A percentile compares a stretch with the other conserved stretches of the same genome.
Conservation (phyloP, 2,797 vertebrate species). For the Tympanoctomys barrerae region DNA sequence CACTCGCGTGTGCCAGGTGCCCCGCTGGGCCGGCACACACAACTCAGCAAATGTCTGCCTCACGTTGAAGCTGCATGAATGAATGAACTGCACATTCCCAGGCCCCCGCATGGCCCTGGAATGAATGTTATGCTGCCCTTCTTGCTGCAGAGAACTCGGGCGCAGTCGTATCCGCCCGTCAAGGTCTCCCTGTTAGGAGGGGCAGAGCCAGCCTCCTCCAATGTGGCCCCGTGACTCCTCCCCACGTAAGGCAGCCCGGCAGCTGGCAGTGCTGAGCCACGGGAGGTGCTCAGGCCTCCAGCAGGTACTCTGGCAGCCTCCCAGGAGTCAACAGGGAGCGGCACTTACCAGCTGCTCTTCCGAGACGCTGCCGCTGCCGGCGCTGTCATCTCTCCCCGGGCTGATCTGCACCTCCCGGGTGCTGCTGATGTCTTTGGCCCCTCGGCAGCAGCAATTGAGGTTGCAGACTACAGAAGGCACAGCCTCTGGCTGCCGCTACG, state of each 20-base stretch:
- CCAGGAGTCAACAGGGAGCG: background rate
- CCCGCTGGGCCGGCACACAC: background rate
- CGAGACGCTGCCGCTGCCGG: background rate
- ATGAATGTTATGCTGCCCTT: background rate
- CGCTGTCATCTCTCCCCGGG: background rate
- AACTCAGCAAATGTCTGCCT: background rate
- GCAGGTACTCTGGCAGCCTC: background rate
- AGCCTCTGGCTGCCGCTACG: background rate
- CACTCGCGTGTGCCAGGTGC: background rate
- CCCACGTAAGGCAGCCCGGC: background rate
- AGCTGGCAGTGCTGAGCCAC: background rate
- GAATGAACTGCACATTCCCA: background rate
- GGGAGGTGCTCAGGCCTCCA: background rate
- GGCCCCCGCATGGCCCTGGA: background rate
- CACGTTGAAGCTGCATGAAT: background rate
- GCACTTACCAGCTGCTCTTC: conserved; percentile 4
- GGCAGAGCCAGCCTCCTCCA: background rate
- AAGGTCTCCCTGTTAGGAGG: background rate
- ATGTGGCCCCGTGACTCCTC: background rate
- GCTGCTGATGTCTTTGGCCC: background rate
- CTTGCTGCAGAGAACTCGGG: background rate
- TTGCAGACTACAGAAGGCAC: background rate
- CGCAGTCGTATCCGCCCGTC: background rate
- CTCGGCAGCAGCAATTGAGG: background rate
- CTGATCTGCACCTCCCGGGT: background rate